phyloP scores from a whole-genome alignment of 2,113 vertebrate genomes.

The Plestiodon gilberti region DNA sequence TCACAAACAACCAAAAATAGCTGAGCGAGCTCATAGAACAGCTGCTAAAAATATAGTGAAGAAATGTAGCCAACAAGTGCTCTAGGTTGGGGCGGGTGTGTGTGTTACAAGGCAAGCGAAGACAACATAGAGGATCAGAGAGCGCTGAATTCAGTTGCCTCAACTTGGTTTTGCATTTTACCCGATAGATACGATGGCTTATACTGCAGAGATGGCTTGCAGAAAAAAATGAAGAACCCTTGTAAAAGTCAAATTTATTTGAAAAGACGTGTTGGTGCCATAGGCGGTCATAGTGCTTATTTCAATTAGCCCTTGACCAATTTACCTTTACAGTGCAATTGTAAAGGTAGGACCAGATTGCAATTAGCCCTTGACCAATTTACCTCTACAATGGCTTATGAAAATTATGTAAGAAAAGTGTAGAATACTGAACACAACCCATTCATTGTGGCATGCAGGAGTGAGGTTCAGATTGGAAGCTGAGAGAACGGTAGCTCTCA shows the following conservation, averaged over 20 bases:
- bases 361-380: too few species aligned
- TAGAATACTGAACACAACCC: neutral
- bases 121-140: conserved; percentile 13
- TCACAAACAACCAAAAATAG: conserved; percentile 73
- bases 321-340: too few species aligned
- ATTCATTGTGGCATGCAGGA: neutral
- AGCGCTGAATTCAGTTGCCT: conserved; percentile 31
- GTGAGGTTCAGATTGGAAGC: neutral
- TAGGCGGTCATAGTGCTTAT: accelerated
- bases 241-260: accelerated
- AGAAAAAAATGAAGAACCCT: neutral
- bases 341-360: too few species aligned
- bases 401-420: neutral
- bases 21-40: conserved; percentile 70
- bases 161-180: neutral
- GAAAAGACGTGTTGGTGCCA: accelerated
- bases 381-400: neutral
- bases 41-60: conserved; percentile 66
- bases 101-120: conserved; percentile 12
- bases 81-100: neutral
- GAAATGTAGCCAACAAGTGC: conserved; percentile 51
- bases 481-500: neutral
- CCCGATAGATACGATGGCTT: neutral
- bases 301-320: accelerated
- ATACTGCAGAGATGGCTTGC: neutral